Base-by-base conservation (phyloP, 1,140 invertebrate species). In the Macrocentrus cingulum region DNA sequence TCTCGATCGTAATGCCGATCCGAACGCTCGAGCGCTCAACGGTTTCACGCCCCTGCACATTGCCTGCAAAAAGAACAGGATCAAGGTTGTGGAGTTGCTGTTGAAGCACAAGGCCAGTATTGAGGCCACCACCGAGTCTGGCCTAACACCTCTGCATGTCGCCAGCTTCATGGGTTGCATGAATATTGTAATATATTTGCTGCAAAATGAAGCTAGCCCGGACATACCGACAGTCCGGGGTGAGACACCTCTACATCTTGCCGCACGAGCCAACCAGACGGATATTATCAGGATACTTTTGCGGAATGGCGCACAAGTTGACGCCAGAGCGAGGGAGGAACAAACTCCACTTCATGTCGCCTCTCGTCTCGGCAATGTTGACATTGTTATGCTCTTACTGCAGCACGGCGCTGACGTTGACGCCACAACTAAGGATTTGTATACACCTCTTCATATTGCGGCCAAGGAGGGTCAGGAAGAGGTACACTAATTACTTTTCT, bases 151-250 rank as follows among this genome's bases (percentile, higher is more conserved):
- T 11, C 83, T 99, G 22, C 97, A 99, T 79, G 97, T 99, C 42
- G 95, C 97, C 0, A 91, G 94, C 67, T 99, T 99, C 80, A 99
- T 99, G 97, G 97, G 97, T 20, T 97, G 95, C 78, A 97, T 99
- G 92, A 98, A 98, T 78, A 98, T 99, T 67, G 96, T 98, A 18
- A 93, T 99, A 65, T 96, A 91, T 79, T 84, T 99, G 66, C 84
- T 99, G 41, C 93, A 97, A 80, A 91, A 95, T 66, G 94, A 95
- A 66, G 96, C 97, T 51, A 91, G 88, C 76, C 91, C 94, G 15
- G 95, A 99, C 81, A 89, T 92, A 61, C 90, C 92, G 13, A 99
- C 97, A 1, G 92, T 98, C 13, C 85, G 97, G 37, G 97, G 97
- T 7, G 97, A 99, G 82, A 98, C 96, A 2, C 93, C 97, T 2